Base-by-base conservation (phyloP, 2,113 vertebrate species). In the Sinocyclocheilus anophthalmus region DNA sequence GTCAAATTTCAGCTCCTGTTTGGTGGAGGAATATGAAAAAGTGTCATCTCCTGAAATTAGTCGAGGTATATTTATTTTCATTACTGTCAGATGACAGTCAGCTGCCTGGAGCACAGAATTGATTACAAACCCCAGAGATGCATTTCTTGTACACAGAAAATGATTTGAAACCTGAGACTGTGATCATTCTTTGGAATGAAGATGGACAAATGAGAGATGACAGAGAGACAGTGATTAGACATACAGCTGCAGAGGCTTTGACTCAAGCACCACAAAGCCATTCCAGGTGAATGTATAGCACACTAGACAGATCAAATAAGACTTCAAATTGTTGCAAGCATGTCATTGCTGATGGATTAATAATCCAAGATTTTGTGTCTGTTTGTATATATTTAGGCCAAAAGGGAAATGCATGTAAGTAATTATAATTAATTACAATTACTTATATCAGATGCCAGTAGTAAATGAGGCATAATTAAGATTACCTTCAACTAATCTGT, bases 21-120 rank as follows among this genome's bases (percentile, higher is more conserved):
- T 67, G 73, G 37, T 11, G 81, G 76, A 18, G 84, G 61, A 83
- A 89, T 88, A 88, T 90, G 80, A 91, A 91, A 90, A 92, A 88
- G 83, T 90, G 89, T 89, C 92, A 87, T 75, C 67, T 67, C 59
- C 73, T 50, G 89, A 87, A 84, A 90, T 90, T 88, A 88, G 81
- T 85, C 76, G 63, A 4, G 90, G 86, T 86, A 1, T 92, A 94
- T 94, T 93, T 92, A 91, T 94, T 93, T 94, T 93, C 92, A 93
- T 94, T 93, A 93, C 90, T 65, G 87, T 88, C 91, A 90, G 91
- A 88, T 93, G 93, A 93, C 93, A 92, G 90, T 90, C 88, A 88
- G 86, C 90, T 89, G 88, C 86, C 88, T 88, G 84, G 87, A 88
- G 91, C 87, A 79, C 48, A 8, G 89, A 89, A 90, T 85, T 93